Evolutionary conservation across 2,113 vertebrate species (phyloP).

Genomic region (Panurus biarmicus): DNA sequence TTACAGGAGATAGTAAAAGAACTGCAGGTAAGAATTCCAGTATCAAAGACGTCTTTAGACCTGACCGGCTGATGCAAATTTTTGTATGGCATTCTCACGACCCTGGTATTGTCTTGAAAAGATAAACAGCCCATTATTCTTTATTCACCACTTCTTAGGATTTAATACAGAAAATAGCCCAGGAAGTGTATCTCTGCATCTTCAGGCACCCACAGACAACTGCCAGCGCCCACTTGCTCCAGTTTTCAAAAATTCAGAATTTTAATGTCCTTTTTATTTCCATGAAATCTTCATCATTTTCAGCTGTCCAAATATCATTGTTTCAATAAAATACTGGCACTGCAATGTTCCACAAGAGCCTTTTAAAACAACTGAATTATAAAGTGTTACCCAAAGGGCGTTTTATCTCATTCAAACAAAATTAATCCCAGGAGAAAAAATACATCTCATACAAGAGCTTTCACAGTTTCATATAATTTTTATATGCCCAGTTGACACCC

Average conservation of each 20-base stretch:
- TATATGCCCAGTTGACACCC: neutral
- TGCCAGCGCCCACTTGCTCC: neutral
- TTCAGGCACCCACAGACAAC: neutral
- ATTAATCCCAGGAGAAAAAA: slow-evolving; percentile 5
- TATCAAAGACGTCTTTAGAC: neutral
- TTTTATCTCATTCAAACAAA: slow-evolving; percentile 24
- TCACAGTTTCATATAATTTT: neutral
- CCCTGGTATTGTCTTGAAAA: neutral
- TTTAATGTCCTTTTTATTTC: neutral
- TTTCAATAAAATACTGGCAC: slow-evolving; percentile 1
- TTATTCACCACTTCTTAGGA: neutral
- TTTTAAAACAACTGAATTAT: slow-evolving; percentile 24
- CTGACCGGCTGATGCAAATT: neutral
- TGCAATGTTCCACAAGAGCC: neutral
- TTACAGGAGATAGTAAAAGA: neutral
- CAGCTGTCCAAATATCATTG: neutral
- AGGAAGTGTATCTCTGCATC: neutral
- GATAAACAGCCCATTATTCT: neutral
- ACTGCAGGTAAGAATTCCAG: neutral
- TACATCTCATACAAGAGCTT: neutral
- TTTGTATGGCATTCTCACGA: neutral
- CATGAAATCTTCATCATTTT: neutral
- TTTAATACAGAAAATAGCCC: neutral
- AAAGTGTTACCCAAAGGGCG: neutral
- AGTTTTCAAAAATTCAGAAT: neutral